Conservation (phyloP, 2,888 invertebrate genomes). For the Luperina nickerlii region DNA sequence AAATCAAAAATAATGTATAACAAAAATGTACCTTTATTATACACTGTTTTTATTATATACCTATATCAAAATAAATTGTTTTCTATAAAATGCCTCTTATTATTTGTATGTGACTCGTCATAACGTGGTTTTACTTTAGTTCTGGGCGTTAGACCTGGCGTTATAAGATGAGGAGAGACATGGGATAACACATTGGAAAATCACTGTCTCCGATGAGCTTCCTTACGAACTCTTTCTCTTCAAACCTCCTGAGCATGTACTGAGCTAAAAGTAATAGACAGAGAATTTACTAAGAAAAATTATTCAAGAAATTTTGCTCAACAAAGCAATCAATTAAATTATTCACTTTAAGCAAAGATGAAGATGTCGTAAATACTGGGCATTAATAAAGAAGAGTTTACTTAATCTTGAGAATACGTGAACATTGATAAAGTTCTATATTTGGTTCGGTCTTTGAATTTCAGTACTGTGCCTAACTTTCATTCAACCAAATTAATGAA, state of each 20-base stretch:
- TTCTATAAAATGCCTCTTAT: too few species aligned
- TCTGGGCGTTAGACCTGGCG: background rate
- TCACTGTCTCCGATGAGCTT: background rate
- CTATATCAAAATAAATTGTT: background rate
- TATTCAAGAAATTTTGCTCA: background rate
- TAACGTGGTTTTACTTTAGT: background rate
- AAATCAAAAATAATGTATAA: background rate
- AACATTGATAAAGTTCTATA: slow-evolving; percentile 13
- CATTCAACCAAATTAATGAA: slow-evolving; percentile 1
- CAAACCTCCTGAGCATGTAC: background rate
- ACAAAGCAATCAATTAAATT: background rate
- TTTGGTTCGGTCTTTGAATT: slow-evolving; percentile 1
- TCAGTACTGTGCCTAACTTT: background rate
- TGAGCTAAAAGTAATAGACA: background rate
- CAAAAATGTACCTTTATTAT: background rate
- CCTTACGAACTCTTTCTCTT: background rate
- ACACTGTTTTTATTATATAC: too few species aligned
- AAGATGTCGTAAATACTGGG: slow-evolving; percentile 15
- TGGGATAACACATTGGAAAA: background rate
- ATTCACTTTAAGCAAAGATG: slow-evolving; percentile 12
- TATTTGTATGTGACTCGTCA: too few species aligned
- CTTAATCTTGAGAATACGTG: slow-evolving; percentile 3
- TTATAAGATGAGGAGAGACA: too few species aligned
- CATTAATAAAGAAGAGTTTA: background rate
- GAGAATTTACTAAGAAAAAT: background rate